Evolutionary conservation across 92 coral and sea anemone species (phyloP), one percentile per base, ranked within the genome.

Genomic region (Plumapathes pennacea): DNA sequence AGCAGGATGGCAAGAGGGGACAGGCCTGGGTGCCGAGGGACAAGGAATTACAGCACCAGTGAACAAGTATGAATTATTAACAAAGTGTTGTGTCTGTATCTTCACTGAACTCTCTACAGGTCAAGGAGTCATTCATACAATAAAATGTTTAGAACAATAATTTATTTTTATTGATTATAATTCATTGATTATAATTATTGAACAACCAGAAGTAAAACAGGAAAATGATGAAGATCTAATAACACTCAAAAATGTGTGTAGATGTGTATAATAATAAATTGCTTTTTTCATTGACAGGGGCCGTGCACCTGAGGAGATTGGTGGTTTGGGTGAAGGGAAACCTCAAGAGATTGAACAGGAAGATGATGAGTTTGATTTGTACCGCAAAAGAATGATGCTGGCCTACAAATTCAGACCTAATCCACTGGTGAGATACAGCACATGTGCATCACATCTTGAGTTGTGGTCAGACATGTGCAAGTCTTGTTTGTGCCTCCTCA

Each of bases 1-100:
- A 53, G 96, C 98, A 31, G 98, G 98, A 45, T 92, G 98, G 98
- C 59, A 86, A 6, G 98, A 92, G 60, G 98, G 98, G 14, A 84
- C 67, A 54, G 98, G 98, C 4, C 80, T 92, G 46, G 98, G 98
- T 7, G 73, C 91, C 4, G 72, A 84, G 31, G 98, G 90, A 44
- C 96, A 92, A 46, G 98, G 98, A 0, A 92, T 92, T 38, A 92
- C 80, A 15, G 98, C 92, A 39, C 98, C 98, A 10, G 76, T 92
- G 5, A 70, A 92, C 74, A 88, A 85, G 98, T 92, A 74, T 32
- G 83, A n/a, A n/a, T n/a, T n/a, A n/a, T n/a, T n/a, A n/a, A n/a
- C n/a, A n/a, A n/a, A n/a, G n/a, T n/a, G n/a, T n/a, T n/a, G n/a
- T n/a, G n/a, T n/a, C n/a, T n/a, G n/a, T n/a, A n/a, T n/a, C n/a